Conservation (phyloP, 2,113 vertebrate genomes). For the Chionomys nivalis region DNA sequence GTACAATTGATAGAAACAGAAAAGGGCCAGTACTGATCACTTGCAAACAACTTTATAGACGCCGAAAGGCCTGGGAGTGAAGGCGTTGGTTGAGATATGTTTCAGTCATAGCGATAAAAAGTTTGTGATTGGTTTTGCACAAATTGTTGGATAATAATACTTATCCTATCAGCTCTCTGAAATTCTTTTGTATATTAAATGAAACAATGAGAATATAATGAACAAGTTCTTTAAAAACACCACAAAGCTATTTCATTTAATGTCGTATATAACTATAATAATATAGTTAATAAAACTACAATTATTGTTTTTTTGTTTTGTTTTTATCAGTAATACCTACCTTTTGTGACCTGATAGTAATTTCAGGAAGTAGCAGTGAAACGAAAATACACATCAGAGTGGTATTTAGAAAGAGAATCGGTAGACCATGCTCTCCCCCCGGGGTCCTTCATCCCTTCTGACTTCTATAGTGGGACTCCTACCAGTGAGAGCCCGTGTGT, state of each 20-base stretch:
- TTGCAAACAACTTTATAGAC: too few relatives aligned
- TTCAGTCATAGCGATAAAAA: background rate
- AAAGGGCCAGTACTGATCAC: background rate
- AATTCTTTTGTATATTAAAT: background rate
- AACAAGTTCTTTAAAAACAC: background rate
- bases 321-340: background rate
- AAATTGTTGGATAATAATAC: background rate
- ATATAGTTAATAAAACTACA: background rate
- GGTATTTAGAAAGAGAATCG: background rate
- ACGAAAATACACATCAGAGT: background rate
- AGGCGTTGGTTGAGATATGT: background rate
- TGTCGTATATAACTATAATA: background rate
- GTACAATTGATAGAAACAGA: background rate
- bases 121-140: background rate
- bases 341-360: background rate
- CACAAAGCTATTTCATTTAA: background rate
- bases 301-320: too few relatives aligned
- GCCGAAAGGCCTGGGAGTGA: background rate
- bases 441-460: background rate
- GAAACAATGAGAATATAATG: background rate
- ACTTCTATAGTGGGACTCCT: background rate
- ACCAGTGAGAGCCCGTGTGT: too few relatives aligned
- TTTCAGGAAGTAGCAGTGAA: background rate
- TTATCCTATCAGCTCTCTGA: background rate
- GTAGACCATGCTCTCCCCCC: background rate